phyloP scores from a whole-genome alignment of 2,888 invertebrate species.

The Pocota personata region DNA sequence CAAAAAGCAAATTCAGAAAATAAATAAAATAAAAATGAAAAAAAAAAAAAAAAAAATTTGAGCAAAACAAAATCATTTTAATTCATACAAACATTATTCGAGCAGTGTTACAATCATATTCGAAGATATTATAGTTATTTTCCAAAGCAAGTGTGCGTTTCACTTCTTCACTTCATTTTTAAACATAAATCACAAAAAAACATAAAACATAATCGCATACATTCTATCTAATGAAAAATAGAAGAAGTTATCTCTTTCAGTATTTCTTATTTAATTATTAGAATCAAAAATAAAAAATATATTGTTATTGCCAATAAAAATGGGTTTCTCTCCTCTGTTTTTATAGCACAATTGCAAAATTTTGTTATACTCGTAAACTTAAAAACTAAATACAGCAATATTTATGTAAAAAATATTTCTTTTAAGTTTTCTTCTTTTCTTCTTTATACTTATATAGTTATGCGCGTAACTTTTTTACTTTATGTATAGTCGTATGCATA shows the following conservation, averaged over 20 bases:
- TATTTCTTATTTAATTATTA: slow-evolving; percentile 24
- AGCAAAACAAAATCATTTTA: slow-evolving; percentile 48
- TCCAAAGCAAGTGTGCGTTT: slow-evolving; percentile 15
- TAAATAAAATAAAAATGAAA: slow-evolving; percentile 53
- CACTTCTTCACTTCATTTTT: slow-evolving; percentile 36
- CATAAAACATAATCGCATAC: slow-evolving; percentile 68
- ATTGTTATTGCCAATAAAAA: slow-evolving; percentile 59
- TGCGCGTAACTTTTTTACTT: slow-evolving; percentile 47
- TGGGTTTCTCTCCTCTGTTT: slow-evolving; percentile 2
- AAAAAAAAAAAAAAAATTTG: slow-evolving; percentile 30
- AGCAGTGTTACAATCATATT: slow-evolving; percentile 25
- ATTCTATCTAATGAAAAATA: slow-evolving; percentile 41
- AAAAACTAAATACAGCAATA: slow-evolving; percentile 72
- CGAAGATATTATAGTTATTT: slow-evolving; percentile 2
- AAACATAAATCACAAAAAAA: slow-evolving; percentile 73
- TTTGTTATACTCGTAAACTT: slow-evolving; percentile 65
- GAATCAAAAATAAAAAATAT: slow-evolving; percentile 22
- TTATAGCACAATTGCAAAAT: slow-evolving; percentile 71
- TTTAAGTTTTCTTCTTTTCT: slow-evolving; percentile 33
- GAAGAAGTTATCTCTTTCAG: slow-evolving; percentile 23
- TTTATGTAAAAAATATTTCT: slow-evolving; percentile 73
- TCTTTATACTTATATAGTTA: slow-evolving; percentile 51
- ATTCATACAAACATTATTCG: slow-evolving; percentile 45
- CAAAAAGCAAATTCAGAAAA: slow-evolving; percentile 49
- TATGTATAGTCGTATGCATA: slow-evolving; percentile 47